Percentiles rank a stretch among this genome's conserved stretches.
phyloP scores from a whole-genome alignment of 2,797 vertebrate genomes.

The Prionace glauca region DNA sequence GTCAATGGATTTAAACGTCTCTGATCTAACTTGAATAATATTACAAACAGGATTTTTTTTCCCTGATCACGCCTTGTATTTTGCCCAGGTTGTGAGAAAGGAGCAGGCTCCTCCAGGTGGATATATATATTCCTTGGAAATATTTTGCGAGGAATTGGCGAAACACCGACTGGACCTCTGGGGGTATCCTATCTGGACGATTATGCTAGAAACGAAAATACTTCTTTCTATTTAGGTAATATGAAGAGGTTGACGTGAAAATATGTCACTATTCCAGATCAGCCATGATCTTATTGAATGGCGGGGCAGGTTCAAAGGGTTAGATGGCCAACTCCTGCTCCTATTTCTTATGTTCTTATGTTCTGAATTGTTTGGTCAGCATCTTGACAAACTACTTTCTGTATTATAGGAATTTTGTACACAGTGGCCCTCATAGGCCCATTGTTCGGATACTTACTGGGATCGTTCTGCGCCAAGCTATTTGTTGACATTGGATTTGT shows the following conservation, averaged over 20 bases:
- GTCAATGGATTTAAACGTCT: too few species aligned
- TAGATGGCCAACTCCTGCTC: too few species aligned
- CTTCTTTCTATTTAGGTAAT: constrained; percentile 76
- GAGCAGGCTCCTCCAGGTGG: constrained; percentile 68
- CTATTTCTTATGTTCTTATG: too few species aligned
- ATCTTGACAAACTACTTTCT: background rate
- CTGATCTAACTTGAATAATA: background rate
- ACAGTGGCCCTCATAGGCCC: constrained; percentile 87
- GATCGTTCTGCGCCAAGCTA: constrained; percentile 85
- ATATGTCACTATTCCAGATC: background rate
- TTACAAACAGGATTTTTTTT: background rate
- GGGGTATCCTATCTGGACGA: constrained; percentile 78
- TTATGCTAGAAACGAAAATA: constrained; percentile 63
- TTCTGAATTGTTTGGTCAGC: background rate
- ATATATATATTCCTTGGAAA: constrained; percentile 75
- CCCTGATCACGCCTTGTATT: constrained; percentile 14
- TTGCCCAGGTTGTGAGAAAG: constrained; percentile 61
- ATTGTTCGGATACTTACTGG: constrained; percentile 86
- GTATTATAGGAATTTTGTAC: constrained; percentile 77
- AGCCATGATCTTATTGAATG: too few species aligned
- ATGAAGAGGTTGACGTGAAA: background rate
- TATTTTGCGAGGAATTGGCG: constrained; percentile 73
- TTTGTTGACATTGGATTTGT: constrained; percentile 89
- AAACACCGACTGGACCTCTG: constrained; percentile 74
- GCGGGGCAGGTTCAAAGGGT: too few species aligned